Conservation (phyloP, 2,113 vertebrate genomes). For the Megaleporinus macrocephalus region DNA sequence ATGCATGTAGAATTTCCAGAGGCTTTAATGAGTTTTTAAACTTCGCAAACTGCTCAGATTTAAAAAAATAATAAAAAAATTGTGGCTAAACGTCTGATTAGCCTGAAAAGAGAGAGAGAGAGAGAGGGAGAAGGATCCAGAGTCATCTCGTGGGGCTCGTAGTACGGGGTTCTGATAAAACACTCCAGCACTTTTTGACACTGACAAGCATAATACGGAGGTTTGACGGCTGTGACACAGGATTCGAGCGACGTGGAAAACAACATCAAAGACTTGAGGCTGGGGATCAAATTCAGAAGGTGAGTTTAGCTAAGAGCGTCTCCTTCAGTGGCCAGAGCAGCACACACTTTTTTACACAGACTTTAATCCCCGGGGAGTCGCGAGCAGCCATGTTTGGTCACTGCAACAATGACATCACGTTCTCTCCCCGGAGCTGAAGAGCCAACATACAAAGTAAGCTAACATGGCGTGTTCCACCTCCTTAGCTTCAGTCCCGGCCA, state of each 20-base stretch:
- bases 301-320: not conserved
- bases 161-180: constrained; percentile 36
- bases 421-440: not conserved
- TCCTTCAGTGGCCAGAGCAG: not conserved
- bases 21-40: constrained; percentile 71
- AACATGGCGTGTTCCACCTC: not conserved
- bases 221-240: constrained; percentile 24
- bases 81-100: constrained; percentile 10
- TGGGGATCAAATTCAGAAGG: constrained; percentile 4
- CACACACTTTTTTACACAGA: not conserved
- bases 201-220: constrained; percentile 26
- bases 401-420: not conserved
- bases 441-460: not conserved
- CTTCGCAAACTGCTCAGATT: constrained; percentile 61
- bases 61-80: too few relatives aligned
- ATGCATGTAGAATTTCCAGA: constrained; percentile 63
- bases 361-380: not conserved
- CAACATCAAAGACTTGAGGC: not conserved
- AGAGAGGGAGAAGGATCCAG: constrained; percentile 10
- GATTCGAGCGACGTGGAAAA: constrained; percentile 11
- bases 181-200: constrained; percentile 19
- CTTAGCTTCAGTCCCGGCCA: not conserved
- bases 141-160: constrained; percentile 14
- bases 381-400: not conserved
- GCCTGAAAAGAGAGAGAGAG: not conserved